Conservation (phyloP, 2,113 vertebrate species). For the Aleadryas rufinucha region DNA sequence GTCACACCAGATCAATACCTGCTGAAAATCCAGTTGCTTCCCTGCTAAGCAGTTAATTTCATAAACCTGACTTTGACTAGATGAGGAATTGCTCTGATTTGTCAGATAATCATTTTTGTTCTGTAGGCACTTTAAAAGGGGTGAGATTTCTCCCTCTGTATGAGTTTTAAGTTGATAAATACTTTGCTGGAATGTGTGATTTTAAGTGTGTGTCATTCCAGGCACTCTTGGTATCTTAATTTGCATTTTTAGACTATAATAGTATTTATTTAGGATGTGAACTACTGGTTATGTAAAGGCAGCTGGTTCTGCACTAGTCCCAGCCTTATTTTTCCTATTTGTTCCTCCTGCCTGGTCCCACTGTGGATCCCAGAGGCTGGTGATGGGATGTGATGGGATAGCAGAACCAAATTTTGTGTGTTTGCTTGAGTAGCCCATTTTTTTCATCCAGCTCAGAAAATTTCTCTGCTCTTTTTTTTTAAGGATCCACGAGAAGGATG, state of each 20-base stretch:
- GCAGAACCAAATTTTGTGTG: not conserved
- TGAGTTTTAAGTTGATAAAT: not conserved
- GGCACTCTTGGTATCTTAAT: not conserved
- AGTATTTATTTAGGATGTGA: not conserved
- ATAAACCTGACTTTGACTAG: not conserved
- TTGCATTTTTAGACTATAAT: not conserved
- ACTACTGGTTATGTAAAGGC: not conserved
- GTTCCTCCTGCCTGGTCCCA: not conserved
- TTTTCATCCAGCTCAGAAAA: not conserved
- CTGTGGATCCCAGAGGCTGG: not conserved
- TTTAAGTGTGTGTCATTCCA: not conserved
- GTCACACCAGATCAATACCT: not conserved
- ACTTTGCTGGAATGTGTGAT: not conserved
- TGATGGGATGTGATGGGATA: not conserved
- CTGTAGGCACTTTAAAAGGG: not conserved
- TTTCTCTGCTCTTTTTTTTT: not conserved
- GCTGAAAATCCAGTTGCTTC: not conserved
- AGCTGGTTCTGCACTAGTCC: not conserved
- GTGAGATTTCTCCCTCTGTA: not conserved
- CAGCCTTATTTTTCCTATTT: not conserved
- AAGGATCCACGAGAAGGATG: slow-evolving; percentile 88
- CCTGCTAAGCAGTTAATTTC: not conserved
- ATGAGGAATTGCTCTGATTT: not conserved
- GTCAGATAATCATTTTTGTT: not conserved
- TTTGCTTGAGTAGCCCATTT: rapidly evolving